These are phyloP conservation scores for Tapirus terrestris DNA, from an alignment of 2,113 vertebrate genomes.

Conservation along the genomic window DNA sequence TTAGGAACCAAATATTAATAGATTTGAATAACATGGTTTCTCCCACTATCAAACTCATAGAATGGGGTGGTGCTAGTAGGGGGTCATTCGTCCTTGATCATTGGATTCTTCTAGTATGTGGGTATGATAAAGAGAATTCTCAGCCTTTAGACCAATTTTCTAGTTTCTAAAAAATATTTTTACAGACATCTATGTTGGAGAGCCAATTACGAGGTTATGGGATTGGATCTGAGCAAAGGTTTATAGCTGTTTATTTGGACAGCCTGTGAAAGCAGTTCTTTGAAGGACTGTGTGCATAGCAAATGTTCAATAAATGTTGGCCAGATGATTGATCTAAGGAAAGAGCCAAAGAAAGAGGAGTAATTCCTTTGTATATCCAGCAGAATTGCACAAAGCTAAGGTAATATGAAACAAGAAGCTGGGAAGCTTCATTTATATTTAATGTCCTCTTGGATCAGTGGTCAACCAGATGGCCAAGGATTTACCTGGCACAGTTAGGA, in stretches of 20 bases:
- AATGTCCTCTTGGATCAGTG: background rate
- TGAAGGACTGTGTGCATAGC: background rate
- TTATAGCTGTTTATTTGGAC: constrained; percentile 8
- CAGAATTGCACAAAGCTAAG: background rate
- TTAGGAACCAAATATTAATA: background rate
- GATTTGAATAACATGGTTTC: background rate
- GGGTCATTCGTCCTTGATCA: background rate
- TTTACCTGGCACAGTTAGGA: background rate
- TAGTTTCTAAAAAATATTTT: constrained; percentile 23
- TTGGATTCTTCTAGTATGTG: background rate
- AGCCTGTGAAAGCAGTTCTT: constrained; percentile 28
- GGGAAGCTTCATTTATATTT: background rate
- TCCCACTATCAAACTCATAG: background rate
- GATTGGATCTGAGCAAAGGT: background rate
- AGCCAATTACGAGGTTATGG: background rate
- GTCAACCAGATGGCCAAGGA: background rate
- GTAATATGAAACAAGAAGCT: background rate
- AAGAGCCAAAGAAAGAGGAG: background rate
- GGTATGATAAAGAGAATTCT: constrained; percentile 20
- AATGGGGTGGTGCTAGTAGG: background rate
- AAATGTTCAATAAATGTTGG: constrained; percentile 17
- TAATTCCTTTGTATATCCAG: background rate
- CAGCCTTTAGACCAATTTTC: background rate
- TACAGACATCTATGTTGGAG: background rate
- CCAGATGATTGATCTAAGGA: constrained; percentile 34